Percentiles rank a stretch among this genome's conserved stretches.
Evolutionary conservation across 2,888 invertebrate genomes (phyloP).

Genomic region (Chaetoderma sp.): DNA sequence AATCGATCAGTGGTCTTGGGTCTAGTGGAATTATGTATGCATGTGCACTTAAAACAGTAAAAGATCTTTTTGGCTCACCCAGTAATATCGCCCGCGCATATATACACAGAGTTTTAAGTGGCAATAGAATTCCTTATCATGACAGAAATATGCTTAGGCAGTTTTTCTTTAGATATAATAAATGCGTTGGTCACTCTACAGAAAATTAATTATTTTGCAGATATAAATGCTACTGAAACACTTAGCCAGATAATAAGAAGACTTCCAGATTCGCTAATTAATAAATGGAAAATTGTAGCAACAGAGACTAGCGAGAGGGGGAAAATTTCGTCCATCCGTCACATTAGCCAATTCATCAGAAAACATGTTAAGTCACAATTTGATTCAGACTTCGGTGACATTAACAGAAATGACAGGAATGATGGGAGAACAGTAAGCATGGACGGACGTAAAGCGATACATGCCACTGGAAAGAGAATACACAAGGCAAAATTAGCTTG

Average conservation of each 20-base stretch:
- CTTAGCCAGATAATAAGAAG: constrained; percentile 13
- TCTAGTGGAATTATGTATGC: constrained; percentile 12
- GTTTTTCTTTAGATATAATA: constrained; percentile 6
- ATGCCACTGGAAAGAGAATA: too few species aligned
- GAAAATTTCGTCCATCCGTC: neutral
- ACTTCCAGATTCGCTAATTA: constrained; percentile 20
- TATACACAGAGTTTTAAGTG: constrained; percentile 11
- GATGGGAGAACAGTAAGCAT: too few species aligned
- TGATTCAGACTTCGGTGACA: constrained; percentile 22
- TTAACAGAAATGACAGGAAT: neutral
- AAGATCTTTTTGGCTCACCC: constrained; percentile 15
- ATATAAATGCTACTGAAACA: neutral
- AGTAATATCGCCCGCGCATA: constrained; percentile 8
- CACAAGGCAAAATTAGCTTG: too few species aligned
- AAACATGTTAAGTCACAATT: constrained; percentile 6
- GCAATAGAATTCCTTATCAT: neutral
- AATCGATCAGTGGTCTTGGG: constrained; percentile 1
- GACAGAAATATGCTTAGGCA: constrained; percentile 6
- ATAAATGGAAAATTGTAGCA: constrained; percentile 5
- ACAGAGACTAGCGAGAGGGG: constrained; percentile 15
- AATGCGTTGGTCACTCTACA: constrained; percentile 12
- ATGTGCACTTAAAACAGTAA: constrained; percentile 12
- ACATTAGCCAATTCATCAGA: constrained; percentile 13
- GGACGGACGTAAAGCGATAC: too few species aligned
- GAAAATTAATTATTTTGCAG: neutral